Conservation (phyloP, 2,113 vertebrate genomes). For the Zootoca vivipara region DNA sequence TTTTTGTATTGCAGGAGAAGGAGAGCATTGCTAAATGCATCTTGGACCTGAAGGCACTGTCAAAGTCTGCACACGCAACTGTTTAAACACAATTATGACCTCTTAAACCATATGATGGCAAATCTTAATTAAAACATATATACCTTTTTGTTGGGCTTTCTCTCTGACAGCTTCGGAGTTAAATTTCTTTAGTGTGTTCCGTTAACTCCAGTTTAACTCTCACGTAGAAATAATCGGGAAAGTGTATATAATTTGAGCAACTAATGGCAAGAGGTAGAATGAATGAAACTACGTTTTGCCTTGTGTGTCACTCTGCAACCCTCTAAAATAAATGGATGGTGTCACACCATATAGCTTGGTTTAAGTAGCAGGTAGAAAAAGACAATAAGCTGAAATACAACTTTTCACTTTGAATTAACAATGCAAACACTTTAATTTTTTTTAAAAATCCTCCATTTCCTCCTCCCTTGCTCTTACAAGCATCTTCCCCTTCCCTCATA, state of each 20-base stretch:
- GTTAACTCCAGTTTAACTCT: neutral
- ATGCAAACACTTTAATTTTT: no score
- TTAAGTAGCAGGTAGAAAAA: neutral
- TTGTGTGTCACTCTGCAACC: neutral
- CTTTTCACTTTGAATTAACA: no score
- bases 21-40: slow-evolving; percentile 95
- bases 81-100: neutral
- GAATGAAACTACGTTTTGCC: neutral
- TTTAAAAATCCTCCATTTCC: no score
- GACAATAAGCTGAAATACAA: neutral
- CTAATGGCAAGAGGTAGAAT: neutral
- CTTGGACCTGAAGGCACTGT: slow-evolving; percentile 86
- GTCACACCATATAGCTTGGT: neutral
- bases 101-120: slow-evolving; percentile 41
- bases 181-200: neutral
- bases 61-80: slow-evolving; percentile 78
- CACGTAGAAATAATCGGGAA: neutral
- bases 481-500: no score
- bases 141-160: slow-evolving; percentile 36
- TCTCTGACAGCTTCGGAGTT: neutral
- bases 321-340: neutral
- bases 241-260: neutral
- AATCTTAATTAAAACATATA: slow-evolving; percentile 42
- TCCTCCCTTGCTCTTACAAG: no score
- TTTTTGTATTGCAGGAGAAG: slow-evolving; percentile 85